Conservation (phyloP, 2,888 invertebrate genomes). For the Parnassius smintheus region DNA sequence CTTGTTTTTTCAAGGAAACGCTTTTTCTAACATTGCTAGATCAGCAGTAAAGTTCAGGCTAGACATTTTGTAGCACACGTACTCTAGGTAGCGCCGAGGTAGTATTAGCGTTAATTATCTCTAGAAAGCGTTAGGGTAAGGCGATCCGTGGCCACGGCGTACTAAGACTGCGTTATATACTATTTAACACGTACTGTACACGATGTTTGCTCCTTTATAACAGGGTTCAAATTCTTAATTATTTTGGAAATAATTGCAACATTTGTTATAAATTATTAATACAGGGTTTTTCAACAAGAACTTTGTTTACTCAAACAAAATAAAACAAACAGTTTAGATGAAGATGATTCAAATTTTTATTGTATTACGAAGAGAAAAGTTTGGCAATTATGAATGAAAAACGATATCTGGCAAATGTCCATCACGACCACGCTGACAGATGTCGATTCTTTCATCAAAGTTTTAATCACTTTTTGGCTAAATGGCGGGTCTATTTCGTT, state of each 20-base stretch:
- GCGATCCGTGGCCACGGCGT: slow-evolving; percentile 59
- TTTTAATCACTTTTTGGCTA: too few species aligned
- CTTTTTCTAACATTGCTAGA: slow-evolving; percentile 11
- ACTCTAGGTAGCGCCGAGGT: slow-evolving; percentile 55
- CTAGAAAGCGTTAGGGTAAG: slow-evolving; percentile 53
- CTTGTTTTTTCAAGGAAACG: background rate
- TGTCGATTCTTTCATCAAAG: too few species aligned
- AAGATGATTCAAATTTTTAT: too few species aligned
- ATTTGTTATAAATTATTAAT: background rate
- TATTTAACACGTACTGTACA: slow-evolving; percentile 47
- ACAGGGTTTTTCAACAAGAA: background rate
- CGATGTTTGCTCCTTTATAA: slow-evolving; percentile 57
- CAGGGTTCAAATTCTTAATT: slow-evolving; percentile 22
- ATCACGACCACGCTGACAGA: too few species aligned
- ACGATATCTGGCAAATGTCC: too few species aligned
- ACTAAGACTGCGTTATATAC: slow-evolving; percentile 70
- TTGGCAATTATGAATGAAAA: too few species aligned
- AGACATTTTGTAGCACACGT: slow-evolving; percentile 52
- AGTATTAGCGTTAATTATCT: slow-evolving; percentile 37
- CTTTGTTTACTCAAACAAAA: too few species aligned
- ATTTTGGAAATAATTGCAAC: slow-evolving; percentile 15
- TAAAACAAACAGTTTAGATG: too few species aligned
- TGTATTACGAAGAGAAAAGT: too few species aligned
- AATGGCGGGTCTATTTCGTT: too few species aligned
- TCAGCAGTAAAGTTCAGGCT: slow-evolving; percentile 47